Evolutionary conservation across 2,888 invertebrate species (phyloP), one percentile per base, ranked within the genome.

Genomic region (Ischnura elegans): DNA sequence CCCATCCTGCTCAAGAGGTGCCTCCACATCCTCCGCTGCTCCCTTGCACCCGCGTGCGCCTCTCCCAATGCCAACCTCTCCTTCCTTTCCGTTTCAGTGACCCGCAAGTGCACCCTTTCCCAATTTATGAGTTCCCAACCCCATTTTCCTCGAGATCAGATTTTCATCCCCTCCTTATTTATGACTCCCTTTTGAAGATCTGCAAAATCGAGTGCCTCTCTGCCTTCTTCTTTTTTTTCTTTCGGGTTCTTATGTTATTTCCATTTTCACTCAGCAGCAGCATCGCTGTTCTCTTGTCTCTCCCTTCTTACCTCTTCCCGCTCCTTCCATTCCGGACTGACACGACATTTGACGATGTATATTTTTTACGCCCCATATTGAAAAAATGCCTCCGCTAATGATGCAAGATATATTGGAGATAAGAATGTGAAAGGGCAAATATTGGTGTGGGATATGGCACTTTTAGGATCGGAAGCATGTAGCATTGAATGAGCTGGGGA

Each of bases 161-260:
- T 76, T 76, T 76, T 76, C 36, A 76, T 76, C 76, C 76, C 25
- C 61, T 76, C 16, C 76, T 36, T 76, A 76, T 76, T 76, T 76
- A 76, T 76, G 76, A 36, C 76, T 36, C 29, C 36, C 36, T 36
- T n/a, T 76, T 36, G 36, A 76, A 36, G 76, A 76, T 76, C 76
- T 36, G 76, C 76, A 36, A 29, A 66, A 66, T 25, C 2, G 66
- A 66, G n/a, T 5, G 47, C 8, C 5, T 47, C 13, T 47, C 47
- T 47, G 47, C 5, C 13, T 47, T 47, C 47, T 13, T 47, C 13
- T 13, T 47, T 5, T 8, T 47, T 8, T 47, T 13, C 47, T 47
- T 47, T 5, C 5, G 13, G 6, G 0, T 76, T 25, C 36, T 76
- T 25, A n/a, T 25, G n/a, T 13, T n/a, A 29, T 76, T 29, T 76